Evolutionary conservation across 2,113 vertebrate genomes (phyloP).

Genomic region (Chloroceryle aenea): DNA sequence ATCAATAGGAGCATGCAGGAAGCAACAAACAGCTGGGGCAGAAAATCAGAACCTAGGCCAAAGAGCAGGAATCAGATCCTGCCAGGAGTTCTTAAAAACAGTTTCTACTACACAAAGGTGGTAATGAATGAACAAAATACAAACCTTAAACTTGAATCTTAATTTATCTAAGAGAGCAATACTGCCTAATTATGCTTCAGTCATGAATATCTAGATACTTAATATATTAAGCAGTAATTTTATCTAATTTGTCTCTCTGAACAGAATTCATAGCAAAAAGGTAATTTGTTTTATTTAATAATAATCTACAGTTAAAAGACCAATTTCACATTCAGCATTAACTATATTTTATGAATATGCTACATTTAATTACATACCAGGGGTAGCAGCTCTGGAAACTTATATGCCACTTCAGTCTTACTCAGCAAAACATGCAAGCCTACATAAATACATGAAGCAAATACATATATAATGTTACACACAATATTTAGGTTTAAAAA

Average conservation of each 20-base stretch:
- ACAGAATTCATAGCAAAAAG: background rate
- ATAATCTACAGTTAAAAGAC: background rate
- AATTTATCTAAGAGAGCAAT: background rate
- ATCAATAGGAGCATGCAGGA: background rate
- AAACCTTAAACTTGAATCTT: background rate
- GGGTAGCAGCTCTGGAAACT: constrained; percentile 92
- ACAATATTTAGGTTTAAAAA: background rate
- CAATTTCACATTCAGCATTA: background rate
- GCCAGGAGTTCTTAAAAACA: background rate
- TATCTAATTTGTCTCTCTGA: background rate
- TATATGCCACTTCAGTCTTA: constrained; percentile 92
- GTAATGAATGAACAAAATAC: background rate
- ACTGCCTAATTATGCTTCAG: background rate
- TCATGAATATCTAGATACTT: background rate
- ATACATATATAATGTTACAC: background rate
- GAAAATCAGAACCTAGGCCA: background rate
- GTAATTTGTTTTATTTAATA: background rate
- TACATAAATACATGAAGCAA: constrained; percentile 57
- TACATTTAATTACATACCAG: constrained; percentile 83
- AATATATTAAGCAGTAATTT: background rate
- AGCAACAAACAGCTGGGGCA: background rate
- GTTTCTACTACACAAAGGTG: background rate
- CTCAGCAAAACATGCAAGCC: constrained; percentile 95
- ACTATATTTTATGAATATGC: background rate
- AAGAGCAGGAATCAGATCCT: background rate